Evolutionary conservation across 2,113 vertebrate species (phyloP).

Genomic region (Rhinoderma darwinii): DNA sequence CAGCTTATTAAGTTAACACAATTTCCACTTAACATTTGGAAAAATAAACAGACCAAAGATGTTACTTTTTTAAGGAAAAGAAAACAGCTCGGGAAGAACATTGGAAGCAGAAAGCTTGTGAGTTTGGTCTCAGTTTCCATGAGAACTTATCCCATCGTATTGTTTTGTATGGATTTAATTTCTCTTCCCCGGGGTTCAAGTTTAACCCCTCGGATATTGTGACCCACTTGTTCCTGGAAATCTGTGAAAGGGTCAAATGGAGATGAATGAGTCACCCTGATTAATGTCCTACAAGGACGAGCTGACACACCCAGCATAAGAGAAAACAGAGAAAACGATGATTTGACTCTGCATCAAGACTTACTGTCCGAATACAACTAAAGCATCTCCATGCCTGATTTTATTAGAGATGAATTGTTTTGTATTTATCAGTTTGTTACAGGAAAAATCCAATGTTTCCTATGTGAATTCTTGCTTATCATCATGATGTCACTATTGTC

Average conservation of each 20-base stretch:
- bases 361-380: too few species aligned
- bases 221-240: not conserved
- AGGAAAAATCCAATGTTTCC: too few species aligned
- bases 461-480: too few species aligned
- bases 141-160: constrained; percentile 50
- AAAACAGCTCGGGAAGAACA: constrained; percentile 50
- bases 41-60: constrained; percentile 58
- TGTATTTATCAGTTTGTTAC: too few species aligned
- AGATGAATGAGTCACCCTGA: constrained; percentile 44
- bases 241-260: constrained; percentile 14
- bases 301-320: constrained; percentile 10
- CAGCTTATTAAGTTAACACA: constrained; percentile 60
- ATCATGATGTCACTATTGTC: too few species aligned
- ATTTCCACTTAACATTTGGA: constrained; percentile 60
- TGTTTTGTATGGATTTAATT: constrained; percentile 47
- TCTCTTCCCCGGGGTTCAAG: constrained; percentile 21
- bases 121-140: constrained; percentile 57
- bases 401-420: too few species aligned
- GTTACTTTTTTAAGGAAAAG: constrained; percentile 43
- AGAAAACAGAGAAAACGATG: constrained; percentile 3
- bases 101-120: constrained; percentile 53
- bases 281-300: constrained; percentile 11
- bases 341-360: not conserved
- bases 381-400: not conserved
- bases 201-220: constrained; percentile 37